A percentile compares a stretch with the other conserved stretches of the same genome.
Conservation (phyloP, 2,113 vertebrate species). For the Beaufortia kweichowensis region DNA sequence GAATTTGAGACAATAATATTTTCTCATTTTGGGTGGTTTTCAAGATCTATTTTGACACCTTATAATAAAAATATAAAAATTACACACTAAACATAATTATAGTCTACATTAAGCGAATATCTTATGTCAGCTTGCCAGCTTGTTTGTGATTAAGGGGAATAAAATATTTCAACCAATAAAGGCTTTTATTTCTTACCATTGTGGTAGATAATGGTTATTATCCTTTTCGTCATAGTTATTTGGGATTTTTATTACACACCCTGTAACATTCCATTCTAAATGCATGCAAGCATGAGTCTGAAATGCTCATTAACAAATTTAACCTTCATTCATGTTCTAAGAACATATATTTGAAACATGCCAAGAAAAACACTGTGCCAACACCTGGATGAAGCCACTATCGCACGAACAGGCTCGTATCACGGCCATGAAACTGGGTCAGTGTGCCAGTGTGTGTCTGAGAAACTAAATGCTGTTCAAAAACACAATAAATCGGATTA, state of each 20-base stretch:
- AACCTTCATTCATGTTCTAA: constrained; percentile 2
- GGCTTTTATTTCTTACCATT: neutral
- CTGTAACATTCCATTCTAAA: constrained; percentile 23
- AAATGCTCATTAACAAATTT: constrained; percentile 25
- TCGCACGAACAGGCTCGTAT: constrained; percentile 18
- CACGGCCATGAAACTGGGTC: constrained; percentile 46
- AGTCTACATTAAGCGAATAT: neutral
- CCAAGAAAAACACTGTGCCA: neutral
- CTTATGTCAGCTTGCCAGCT: no score
- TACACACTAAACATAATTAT: neutral
- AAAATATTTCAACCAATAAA: neutral
- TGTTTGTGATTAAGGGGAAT: neutral
- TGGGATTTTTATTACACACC: neutral
- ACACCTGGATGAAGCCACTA: constrained; percentile 35
- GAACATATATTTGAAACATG: neutral
- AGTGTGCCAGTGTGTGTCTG: constrained; percentile 38
- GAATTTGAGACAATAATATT: no score
- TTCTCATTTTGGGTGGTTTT: no score
- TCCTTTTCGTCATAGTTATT: no score
- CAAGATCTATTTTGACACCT: no score
- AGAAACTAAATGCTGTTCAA: neutral
- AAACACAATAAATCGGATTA: constrained; percentile 24
- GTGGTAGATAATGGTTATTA: neutral
- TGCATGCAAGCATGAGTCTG: constrained; percentile 8
- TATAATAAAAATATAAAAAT: neutral